Conservation (phyloP, 2,888 invertebrate species). For the Phengaris alcon region DNA sequence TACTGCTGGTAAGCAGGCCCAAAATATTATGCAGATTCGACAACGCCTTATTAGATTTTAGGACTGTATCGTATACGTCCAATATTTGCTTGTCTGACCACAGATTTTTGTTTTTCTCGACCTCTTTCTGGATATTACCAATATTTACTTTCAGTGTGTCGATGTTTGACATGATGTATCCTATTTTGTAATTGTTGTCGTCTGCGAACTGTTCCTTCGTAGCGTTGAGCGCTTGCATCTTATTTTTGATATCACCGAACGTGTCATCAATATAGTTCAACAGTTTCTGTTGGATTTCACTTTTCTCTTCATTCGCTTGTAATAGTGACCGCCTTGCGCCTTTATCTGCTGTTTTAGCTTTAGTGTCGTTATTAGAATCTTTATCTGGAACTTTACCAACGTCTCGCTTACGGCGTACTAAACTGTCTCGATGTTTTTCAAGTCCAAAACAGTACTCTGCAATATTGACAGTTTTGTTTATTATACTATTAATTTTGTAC, state of each 20-base stretch:
- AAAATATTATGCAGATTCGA: slow-evolving; percentile 43
- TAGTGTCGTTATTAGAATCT: not conserved
- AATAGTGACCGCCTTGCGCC: slow-evolving; percentile 33
- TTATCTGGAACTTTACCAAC: not conserved
- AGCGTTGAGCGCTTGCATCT: slow-evolving; percentile 42
- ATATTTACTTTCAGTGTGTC: slow-evolving; percentile 50
- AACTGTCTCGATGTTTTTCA: not conserved
- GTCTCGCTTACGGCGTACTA: not conserved
- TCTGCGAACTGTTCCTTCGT: slow-evolving; percentile 42
- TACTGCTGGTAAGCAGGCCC: slow-evolving; percentile 30
- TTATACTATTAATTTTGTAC: not conserved
- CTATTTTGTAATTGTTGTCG: slow-evolving; percentile 46
- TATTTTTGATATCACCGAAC: slow-evolving; percentile 45
- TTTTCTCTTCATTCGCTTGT: slow-evolving; percentile 26
- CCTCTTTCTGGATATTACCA: slow-evolving; percentile 43
- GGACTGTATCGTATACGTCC: slow-evolving; percentile 49
- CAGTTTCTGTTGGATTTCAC: slow-evolving; percentile 45
- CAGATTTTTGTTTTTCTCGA: slow-evolving; percentile 40
- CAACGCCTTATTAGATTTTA: slow-evolving; percentile 42
- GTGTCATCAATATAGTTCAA: slow-evolving; percentile 45
- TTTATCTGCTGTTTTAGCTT: not conserved
- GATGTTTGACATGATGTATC: slow-evolving; percentile 52
- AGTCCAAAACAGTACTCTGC: not conserved
- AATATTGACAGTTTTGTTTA: slow-evolving; percentile 4
- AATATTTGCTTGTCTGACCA: slow-evolving; percentile 47